These are phyloP conservation scores for Eubucco bourcierii DNA, from an alignment of 2,113 vertebrate genomes.

Conservation along the genomic window DNA sequence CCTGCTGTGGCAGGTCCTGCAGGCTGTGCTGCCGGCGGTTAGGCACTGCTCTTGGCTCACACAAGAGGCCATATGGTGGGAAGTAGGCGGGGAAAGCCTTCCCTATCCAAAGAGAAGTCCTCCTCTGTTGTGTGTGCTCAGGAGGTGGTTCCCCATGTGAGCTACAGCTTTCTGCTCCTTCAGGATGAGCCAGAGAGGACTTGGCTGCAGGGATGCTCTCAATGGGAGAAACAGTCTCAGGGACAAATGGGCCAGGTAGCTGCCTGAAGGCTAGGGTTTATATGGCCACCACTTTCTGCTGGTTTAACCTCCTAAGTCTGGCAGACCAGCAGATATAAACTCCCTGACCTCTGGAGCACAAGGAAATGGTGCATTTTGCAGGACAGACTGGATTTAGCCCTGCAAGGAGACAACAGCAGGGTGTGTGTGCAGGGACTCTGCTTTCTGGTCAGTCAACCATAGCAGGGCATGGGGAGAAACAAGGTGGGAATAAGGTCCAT, in stretches of 20 bases:
- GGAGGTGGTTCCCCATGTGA: rapidly evolving
- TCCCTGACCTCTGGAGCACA: background rate
- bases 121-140: background rate
- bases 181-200: background rate
- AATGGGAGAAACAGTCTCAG: background rate
- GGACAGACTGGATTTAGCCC: background rate
- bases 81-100: slow-evolving; percentile 2
- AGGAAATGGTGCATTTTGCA: background rate
- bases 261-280: background rate
- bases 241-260: background rate
- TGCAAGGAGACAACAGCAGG: background rate
- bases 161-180: background rate
- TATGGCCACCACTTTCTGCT: background rate
- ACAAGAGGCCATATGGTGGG: background rate
- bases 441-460: background rate
- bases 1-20: background rate
- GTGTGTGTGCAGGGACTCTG: background rate
- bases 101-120: background rate
- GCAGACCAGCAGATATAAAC: background rate
- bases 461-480: background rate
- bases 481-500: background rate
- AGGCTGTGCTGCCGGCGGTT: background rate
- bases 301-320: background rate
- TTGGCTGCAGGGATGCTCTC: background rate
- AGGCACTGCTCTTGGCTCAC: background rate